These are phyloP conservation scores for Coendou prehensilis DNA, from an alignment of 2,797 vertebrate genomes.

Conservation along the genomic window DNA sequence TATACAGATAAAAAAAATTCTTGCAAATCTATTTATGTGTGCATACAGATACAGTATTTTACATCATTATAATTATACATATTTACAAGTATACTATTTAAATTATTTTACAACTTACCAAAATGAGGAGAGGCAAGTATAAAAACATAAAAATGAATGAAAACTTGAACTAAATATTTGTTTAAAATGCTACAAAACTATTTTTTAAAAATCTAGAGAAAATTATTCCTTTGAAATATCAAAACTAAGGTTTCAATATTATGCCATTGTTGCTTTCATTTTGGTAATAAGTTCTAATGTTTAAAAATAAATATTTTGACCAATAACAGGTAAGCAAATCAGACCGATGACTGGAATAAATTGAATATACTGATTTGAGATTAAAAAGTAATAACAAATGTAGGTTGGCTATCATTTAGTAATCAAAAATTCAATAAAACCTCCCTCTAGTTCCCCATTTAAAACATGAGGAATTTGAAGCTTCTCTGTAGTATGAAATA, in stretches of 20 bases:
- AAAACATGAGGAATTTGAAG: constrained; percentile 80
- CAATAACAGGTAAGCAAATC: constrained; percentile 63
- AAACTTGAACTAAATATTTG: constrained; percentile 74
- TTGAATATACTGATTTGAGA: constrained; percentile 7
- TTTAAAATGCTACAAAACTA: constrained; percentile 80
- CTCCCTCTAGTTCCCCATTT: constrained; percentile 71
- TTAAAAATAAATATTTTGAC: constrained; percentile 79
- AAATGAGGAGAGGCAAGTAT: constrained; percentile 82
- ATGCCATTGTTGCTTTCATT: constrained; percentile 65
- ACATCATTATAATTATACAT: constrained; percentile 87
- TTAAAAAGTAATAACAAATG: not conserved
- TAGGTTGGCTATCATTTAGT: not conserved
- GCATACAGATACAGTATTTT: constrained; percentile 87
- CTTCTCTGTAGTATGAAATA: constrained; percentile 75
- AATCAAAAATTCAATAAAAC: constrained; percentile 68
- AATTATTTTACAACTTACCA: constrained; percentile 88
- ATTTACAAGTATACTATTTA: constrained; percentile 88
- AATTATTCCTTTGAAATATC: constrained; percentile 78
- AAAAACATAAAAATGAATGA: constrained; percentile 81
- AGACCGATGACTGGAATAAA: constrained; percentile 51
- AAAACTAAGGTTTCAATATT: constrained; percentile 79
- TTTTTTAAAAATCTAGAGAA: constrained; percentile 75
- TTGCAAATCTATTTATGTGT: constrained; percentile 85
- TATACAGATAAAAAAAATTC: constrained; percentile 89
- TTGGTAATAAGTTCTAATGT: constrained; percentile 65